phyloP scores from a whole-genome alignment of 2,888 invertebrate genomes.

The Drosophila neotestacea region DNA sequence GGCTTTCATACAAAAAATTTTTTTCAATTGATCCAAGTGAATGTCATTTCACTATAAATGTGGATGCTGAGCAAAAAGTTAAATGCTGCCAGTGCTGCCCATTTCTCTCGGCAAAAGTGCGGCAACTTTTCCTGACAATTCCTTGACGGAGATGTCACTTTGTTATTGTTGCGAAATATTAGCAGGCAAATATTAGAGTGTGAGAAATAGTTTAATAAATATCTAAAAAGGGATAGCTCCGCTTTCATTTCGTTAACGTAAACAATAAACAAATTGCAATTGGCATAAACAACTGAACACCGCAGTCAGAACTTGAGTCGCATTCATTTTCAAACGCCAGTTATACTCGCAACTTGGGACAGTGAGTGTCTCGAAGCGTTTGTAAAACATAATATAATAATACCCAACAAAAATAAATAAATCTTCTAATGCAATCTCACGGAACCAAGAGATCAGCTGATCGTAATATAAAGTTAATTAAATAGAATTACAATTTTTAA shows the following conservation, averaged over 20 bases:
- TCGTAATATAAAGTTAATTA: constrained; percentile 17
- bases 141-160: not conserved
- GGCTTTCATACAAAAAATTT: not conserved
- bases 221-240: not conserved
- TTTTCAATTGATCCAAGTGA: not conserved
- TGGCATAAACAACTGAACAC: constrained; percentile 26
- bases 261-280: constrained; percentile 30
- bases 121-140: not conserved
- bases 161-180: constrained; percentile 8
- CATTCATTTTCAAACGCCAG: not conserved
- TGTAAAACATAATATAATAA: not conserved
- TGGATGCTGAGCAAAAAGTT: not conserved
- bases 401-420: not conserved
- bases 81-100: constrained; percentile 37
- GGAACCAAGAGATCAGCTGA: constrained; percentile 31
- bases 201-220: not conserved
- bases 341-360: not conserved
- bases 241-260: not conserved
- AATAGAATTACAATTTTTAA: too few relatives aligned
- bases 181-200: not conserved
- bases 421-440: constrained; percentile 31
- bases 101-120: not conserved
- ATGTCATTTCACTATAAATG: constrained; percentile 14
- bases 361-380: not conserved
- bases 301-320: not conserved